Percentiles rank a stretch among this genome's conserved stretches.
phyloP scores from a whole-genome alignment of 1,140 invertebrate species.

The Archivesica marissinica region DNA sequence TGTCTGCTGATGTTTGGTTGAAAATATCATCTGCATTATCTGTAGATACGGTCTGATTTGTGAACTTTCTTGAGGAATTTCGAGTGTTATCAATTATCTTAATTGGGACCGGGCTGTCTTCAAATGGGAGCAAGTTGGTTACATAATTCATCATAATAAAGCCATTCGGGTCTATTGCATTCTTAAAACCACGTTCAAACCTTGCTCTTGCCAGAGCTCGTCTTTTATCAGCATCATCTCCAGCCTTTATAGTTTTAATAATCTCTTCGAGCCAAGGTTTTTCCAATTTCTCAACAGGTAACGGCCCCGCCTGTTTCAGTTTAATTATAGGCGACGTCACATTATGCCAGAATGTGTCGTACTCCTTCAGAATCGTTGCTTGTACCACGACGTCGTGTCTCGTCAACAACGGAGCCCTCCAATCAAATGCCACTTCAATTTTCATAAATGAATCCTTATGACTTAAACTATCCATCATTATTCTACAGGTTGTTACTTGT shows the following conservation, averaged over 20 bases:
- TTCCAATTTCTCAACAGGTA: constrained; percentile 28
- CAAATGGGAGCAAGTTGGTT: constrained; percentile 35
- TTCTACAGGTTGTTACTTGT: constrained; percentile 25
- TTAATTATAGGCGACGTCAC: constrained; percentile 21
- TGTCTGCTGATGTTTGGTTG: background rate
- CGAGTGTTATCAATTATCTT: background rate
- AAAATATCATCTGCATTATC: background rate
- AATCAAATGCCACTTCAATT: constrained; percentile 33
- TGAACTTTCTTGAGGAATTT: background rate
- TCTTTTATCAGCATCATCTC: background rate
- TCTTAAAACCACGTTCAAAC: constrained; percentile 42
- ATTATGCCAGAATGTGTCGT: constrained; percentile 36
- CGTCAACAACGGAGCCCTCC: constrained; percentile 32
- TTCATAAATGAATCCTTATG: constrained; percentile 44
- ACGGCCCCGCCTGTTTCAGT: background rate
- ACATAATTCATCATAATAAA: constrained; percentile 44
- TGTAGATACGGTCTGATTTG: background rate
- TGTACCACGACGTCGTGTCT: constrained; percentile 20
- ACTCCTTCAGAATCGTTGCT: constrained; percentile 49
- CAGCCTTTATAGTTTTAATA: constrained; percentile 10
- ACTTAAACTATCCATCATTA: constrained; percentile 14
- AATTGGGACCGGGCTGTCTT: constrained; percentile 31
- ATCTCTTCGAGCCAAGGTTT: constrained; percentile 55
- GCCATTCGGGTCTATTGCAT: constrained; percentile 23
- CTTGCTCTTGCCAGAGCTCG: constrained; percentile 2